These are phyloP conservation scores for Dasysyrphus tricinctus DNA, from an alignment of 2,888 invertebrate genomes.

Conservation along the genomic window DNA sequence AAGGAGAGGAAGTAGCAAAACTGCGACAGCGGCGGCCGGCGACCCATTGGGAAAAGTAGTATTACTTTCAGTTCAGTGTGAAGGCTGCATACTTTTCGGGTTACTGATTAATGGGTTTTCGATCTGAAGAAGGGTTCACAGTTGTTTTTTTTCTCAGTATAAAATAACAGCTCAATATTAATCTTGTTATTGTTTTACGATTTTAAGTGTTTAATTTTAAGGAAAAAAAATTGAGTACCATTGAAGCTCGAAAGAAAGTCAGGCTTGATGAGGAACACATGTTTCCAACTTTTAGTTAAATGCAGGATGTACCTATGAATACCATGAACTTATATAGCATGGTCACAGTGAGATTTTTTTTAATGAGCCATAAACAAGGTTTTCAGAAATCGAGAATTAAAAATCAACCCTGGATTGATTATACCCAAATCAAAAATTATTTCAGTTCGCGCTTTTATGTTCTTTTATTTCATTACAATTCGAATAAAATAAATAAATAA, in stretches of 20 bases:
- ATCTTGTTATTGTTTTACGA: not conserved
- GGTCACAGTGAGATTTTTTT: too few relatives aligned
- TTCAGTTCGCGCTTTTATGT: too few relatives aligned
- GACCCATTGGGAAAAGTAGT: not conserved
- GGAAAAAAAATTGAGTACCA: not conserved
- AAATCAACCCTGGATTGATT: too few relatives aligned
- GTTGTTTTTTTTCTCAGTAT: not conserved
- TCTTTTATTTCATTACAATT: too few relatives aligned
- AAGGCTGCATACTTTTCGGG: not conserved
- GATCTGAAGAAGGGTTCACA: not conserved
- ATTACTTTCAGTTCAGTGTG: not conserved
- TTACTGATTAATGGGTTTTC: constrained; percentile 5
- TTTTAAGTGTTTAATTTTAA: not conserved
- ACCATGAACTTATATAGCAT: too few relatives aligned
- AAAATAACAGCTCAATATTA: not conserved
- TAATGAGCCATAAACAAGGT: too few relatives aligned
- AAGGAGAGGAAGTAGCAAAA: not conserved
- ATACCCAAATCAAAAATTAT: too few relatives aligned
- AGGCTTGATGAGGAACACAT: too few relatives aligned
- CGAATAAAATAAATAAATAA: constrained; percentile 1
- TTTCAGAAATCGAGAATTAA: too few relatives aligned
- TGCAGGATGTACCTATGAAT: too few relatives aligned
- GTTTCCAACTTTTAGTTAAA: too few relatives aligned
- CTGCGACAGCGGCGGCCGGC: not conserved
- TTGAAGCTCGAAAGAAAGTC: not conserved